Base-by-base conservation (phyloP, 2,797 vertebrate species). In the Coccyzus lansbergi region DNA sequence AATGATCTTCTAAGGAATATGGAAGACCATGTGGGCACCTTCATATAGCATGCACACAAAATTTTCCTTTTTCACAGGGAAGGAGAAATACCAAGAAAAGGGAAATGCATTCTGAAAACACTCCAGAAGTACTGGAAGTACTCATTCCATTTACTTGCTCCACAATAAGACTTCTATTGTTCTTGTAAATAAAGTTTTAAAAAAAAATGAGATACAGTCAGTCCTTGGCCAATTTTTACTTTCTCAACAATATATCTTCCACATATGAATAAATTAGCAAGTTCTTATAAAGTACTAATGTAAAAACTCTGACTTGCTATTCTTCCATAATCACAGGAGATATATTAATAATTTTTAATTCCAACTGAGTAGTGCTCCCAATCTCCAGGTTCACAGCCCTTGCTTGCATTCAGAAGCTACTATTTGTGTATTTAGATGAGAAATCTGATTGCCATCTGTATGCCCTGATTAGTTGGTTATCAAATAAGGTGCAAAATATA, bases 371-470 rank as follows among this genome's bases (percentile, higher is more conserved):
- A 77, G 46, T 36, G 28, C 24, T 79, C 34, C 68, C 81, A 80
- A 19, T 65, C 63, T 86, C 49, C 70, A 86, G 49, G 52, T 88
- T 93, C 56, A 60, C 34, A 88, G 63, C 12, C 67, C 42, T 76
- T 94, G 36, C 64, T 24, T 72, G 29, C 75, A 84, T 83, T 86
- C 33, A 88, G 21, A 90, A 74, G 40, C 36, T 71, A 63, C 33
- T 91, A 67, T 67, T 90, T 93, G n/a, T 64, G 68, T 56, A 94
- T 83, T 93, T 81, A 93, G 56, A 88, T 59, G 31, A 84, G 53
- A 83, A 93, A 91, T 69, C 42, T 53, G 58, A 90, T 69, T 92
- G 76, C 70, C 83, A 88, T 78, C 85, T 93, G 63, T 44, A 84
- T 48, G 53, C n/a, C 51, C 68, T 90, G 34, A 94, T 90, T 79